Evolutionary conservation across 1,140 invertebrate species (phyloP).

Genomic region (Drosophila erecta): DNA sequence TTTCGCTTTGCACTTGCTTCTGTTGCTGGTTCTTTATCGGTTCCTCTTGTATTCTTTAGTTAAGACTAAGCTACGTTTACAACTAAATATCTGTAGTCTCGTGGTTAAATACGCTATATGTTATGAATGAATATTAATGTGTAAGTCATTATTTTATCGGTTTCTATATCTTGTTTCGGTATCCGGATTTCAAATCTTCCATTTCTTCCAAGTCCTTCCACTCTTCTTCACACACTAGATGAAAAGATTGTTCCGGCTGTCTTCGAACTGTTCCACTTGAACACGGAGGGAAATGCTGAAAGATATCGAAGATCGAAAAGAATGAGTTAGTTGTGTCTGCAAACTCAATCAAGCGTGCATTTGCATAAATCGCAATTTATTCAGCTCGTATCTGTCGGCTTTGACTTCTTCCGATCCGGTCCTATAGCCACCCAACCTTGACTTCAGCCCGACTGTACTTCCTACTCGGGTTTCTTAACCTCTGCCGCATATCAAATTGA

Average conservation of each 20-base stretch:
- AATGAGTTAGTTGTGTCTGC: slow-evolving; percentile 34
- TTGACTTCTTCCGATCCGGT: slow-evolving; percentile 31
- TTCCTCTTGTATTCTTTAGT: slow-evolving; percentile 44
- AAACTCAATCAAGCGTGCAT: slow-evolving; percentile 36
- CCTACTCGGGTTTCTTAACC: slow-evolving; percentile 49
- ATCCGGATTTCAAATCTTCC: slow-evolving; percentile 1
- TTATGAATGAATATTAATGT: slow-evolving; percentile 75
- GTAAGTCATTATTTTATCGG: slow-evolving; percentile 44
- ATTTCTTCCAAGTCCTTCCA: slow-evolving; percentile 5
- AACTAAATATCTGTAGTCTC: slow-evolving; percentile 83
- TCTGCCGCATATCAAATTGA: slow-evolving; percentile 34
- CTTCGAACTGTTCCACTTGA: slow-evolving; percentile 22
- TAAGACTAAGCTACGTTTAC: slow-evolving; percentile 77
- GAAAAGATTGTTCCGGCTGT: slow-evolving; percentile 27
- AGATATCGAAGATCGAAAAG: slow-evolving; percentile 9
- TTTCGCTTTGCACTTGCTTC: slow-evolving; percentile 33
- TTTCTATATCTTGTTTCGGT: slow-evolving; percentile 39
- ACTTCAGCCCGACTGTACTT: slow-evolving; percentile 22
- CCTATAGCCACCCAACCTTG: slow-evolving; percentile 25
- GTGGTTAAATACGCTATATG: slow-evolving; percentile 82
- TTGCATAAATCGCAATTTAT: slow-evolving; percentile 50
- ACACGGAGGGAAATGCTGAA: slow-evolving; percentile 28
- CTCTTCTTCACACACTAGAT: slow-evolving; percentile 1
- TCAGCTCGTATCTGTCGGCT: slow-evolving; percentile 26
- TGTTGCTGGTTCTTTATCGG: slow-evolving; percentile 27